Evolutionary conservation across 2,113 vertebrate genomes (phyloP).

Genomic region (Trachemys scripta): DNA sequence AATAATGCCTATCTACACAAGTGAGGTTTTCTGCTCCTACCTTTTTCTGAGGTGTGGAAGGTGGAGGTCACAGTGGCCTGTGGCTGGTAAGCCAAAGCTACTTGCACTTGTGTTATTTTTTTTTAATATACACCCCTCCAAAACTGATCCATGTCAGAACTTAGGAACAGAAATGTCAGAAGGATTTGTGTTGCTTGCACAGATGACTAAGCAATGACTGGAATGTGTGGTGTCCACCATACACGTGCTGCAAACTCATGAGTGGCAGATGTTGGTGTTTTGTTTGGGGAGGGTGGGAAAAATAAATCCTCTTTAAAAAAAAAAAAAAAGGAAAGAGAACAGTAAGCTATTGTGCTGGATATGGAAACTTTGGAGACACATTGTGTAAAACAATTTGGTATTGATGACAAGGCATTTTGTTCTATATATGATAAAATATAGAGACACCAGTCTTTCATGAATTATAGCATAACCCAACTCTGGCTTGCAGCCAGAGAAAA

Average conservation of each 20-base stretch:
- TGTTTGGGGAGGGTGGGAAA: not conserved
- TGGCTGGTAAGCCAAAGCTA: not conserved
- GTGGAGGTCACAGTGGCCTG: not conserved
- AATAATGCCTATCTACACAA: not conserved
- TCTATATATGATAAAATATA: conserved; percentile 5
- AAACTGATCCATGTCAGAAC: not conserved
- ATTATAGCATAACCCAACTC: not conserved
- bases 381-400: not conserved
- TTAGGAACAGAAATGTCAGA: not conserved
- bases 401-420: not conserved
- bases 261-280: not conserved
- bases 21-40: not conserved
- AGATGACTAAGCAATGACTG: not conserved
- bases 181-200: not conserved
- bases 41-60: not conserved
- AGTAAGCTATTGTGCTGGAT: not conserved
- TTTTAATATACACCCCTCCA: not conserved
- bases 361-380: not conserved
- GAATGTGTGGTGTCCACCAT: not conserved
- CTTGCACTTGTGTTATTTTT: not conserved
- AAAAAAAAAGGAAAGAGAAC: not conserved
- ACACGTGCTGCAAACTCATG: not conserved
- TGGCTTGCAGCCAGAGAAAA: not conserved
- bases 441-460: not conserved
- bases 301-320: not conserved